Base-by-base conservation (phyloP, 2,888 invertebrate genomes). In the Acrobasis consociella region DNA sequence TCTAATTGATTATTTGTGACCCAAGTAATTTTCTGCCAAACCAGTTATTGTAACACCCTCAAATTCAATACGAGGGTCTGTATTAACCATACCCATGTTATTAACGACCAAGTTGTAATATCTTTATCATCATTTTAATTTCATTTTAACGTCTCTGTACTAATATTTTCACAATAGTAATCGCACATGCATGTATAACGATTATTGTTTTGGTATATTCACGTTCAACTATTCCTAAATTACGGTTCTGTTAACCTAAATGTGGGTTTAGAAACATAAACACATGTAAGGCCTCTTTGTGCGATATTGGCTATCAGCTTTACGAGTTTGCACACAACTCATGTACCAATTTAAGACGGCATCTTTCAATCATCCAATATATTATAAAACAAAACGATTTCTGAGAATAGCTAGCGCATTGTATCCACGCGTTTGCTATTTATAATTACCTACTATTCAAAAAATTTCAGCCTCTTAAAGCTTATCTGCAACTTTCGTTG, bases 361-460 rank as follows among this genome's bases (percentile, higher is more conserved):
- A 82, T 82, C 78, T 78, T 85, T 82, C 84, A 85, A 85, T 87
- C 83, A 83, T 82, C 81, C 76, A 74, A 80, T 76, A 79, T 80
- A 82, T 83, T 85, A 86, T 84, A 85, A 89, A 87, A 88, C 80
- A 82, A 84, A 80, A 81, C 79, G 80, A 81, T 85, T 89, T 86
- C 87, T 83, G 70, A 75, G 85, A 89, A 89, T 87, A 89, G 77
- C 83, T 88, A 87, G 87, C 88, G 81, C 77, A 86, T 89, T 89
- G 87, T 89, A 87, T 86, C 85, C 84, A 88, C 81, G 83, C 86
- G 83, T 87, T 89, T 82, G 88, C 89, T 90, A 90, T 91, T 90
- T 87, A 89, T 90, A 90, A 90, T 90, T 89, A 89, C n/a, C n/a
- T n/a, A n/a, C 82, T 83, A 86, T 79, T 87, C 85, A 76, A 81